phyloP scores from a whole-genome alignment of 2,113 vertebrate species.

The Glareola pratincola region DNA sequence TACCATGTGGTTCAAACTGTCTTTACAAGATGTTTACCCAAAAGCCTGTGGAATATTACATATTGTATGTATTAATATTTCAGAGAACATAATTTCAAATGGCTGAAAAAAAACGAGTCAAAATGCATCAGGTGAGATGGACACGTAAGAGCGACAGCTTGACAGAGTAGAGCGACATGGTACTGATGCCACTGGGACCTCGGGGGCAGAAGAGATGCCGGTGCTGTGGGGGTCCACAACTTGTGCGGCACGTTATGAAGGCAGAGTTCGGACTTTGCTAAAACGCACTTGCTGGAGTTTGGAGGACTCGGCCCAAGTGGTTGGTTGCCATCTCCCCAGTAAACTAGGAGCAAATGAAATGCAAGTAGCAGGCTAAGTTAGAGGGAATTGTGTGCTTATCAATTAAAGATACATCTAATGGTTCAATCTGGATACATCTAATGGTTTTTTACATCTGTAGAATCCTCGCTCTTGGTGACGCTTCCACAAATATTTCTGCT shows the following conservation, averaged over 20 bases:
- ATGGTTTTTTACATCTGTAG: background rate
- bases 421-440: too few species aligned
- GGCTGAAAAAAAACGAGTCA: background rate
- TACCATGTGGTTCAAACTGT: accelerated
- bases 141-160: accelerated
- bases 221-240: background rate
- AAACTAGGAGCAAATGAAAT: too few species aligned
- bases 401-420: background rate
- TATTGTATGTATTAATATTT: background rate
- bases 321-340: background rate
- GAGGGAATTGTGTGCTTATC: background rate
- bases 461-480: background rate
- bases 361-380: too few species aligned
- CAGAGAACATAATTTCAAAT: background rate
- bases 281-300: background rate
- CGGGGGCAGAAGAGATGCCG: accelerated
- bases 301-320: background rate
- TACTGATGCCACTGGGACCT: accelerated
- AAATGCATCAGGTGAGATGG: background rate
- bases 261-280: background rate
- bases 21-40: background rate
- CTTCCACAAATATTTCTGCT: background rate
- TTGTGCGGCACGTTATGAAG: accelerated
- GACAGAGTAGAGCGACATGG: accelerated
- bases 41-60: background rate